Conservation (phyloP, 1,140 invertebrate species). For the Ridgeia piscesae region DNA sequence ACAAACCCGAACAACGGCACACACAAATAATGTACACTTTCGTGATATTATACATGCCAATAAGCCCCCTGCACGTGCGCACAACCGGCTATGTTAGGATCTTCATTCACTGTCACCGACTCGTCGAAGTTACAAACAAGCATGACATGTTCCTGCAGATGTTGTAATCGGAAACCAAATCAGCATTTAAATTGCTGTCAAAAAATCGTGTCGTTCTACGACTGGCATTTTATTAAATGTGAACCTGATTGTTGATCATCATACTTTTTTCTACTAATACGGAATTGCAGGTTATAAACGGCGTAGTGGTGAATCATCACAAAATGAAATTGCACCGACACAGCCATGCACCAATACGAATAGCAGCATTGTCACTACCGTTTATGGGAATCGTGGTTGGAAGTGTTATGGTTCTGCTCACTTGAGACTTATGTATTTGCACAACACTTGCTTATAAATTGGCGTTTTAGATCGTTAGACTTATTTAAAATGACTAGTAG, state of each 20-base stretch:
- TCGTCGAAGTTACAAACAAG: neutral
- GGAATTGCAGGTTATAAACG: neutral
- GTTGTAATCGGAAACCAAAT: neutral
- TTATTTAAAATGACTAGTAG: too few species aligned
- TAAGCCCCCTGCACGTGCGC: neutral
- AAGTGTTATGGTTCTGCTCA: too few species aligned
- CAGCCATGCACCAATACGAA: too few species aligned
- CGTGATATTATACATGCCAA: neutral
- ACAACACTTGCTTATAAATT: too few species aligned
- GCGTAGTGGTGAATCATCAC: too few species aligned
- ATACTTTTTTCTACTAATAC: neutral
- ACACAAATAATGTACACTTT: neutral
- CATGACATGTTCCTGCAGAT: neutral
- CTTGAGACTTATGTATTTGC: too few species aligned
- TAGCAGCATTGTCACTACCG: neutral
- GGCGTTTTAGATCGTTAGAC: too few species aligned
- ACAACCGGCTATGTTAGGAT: neutral
- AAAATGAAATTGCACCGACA: too few species aligned
- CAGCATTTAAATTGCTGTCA: neutral
- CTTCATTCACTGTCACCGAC: neutral
- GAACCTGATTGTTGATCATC: neutral
- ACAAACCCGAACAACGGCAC: neutral
- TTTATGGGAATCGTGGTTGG: neutral
- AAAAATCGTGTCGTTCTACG: neutral
- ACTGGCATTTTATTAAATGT: neutral